phyloP scores from a whole-genome alignment of 2,797 vertebrate genomes.

The Bradypodion ventrale region DNA sequence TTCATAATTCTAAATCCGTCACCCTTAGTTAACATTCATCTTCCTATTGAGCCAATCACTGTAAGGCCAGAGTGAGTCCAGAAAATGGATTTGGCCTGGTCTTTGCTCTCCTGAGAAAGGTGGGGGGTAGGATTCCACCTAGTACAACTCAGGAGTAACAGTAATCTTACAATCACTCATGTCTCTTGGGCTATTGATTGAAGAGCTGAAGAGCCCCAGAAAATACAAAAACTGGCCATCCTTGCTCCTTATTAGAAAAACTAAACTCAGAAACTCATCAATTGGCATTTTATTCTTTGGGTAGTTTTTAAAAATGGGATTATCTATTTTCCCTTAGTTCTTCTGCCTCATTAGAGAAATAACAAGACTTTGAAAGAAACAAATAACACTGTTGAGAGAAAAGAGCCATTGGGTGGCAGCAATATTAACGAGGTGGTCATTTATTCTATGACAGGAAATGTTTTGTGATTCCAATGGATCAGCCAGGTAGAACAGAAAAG shows the following conservation, averaged over 20 bases:
- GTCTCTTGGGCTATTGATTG: not conserved
- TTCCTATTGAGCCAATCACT: no score
- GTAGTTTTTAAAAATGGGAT: not conserved
- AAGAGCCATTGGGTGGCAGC: not conserved
- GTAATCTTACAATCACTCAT: no score
- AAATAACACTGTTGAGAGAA: conserved; percentile 7
- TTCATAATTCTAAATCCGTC: no score
- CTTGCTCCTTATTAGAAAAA: not conserved
- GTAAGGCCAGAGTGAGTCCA: no score
- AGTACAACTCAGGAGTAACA: no score
- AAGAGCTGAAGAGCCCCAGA: not conserved
- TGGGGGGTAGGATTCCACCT: no score
- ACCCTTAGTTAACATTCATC: no score
- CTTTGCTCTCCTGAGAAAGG: no score
- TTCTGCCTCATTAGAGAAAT: conserved; percentile 21
- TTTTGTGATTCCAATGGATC: not conserved
- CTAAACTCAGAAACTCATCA: conserved; percentile 6
- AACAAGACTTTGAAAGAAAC: conserved; percentile 14
- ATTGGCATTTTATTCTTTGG: conserved; percentile 7
- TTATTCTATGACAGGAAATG: not conserved
- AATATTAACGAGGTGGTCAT: conserved; percentile 13
- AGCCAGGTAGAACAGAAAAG: not conserved
- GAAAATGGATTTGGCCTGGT: no score
- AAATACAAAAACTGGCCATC: not conserved
- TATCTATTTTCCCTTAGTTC: conserved; percentile 19